These are phyloP conservation scores for Arizona elegans DNA, from an alignment of 2,113 vertebrate genomes.

Conservation along the genomic window DNA sequence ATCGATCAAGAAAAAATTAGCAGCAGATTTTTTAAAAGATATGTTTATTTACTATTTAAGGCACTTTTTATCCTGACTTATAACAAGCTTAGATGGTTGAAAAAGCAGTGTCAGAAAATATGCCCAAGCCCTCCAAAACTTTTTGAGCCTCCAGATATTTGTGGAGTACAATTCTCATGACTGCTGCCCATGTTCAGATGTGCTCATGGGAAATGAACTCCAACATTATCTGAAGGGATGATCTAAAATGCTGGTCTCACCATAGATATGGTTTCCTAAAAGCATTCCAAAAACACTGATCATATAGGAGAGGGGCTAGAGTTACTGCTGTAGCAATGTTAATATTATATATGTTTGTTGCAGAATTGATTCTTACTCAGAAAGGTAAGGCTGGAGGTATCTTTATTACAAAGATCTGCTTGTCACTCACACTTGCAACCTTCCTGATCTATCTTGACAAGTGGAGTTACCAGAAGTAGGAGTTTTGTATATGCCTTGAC, in stretches of 20 bases:
- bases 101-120: not conserved
- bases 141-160: not conserved
- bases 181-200: not conserved
- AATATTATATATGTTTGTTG: not conserved
- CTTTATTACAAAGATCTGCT: not conserved
- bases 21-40: not conserved
- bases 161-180: not conserved
- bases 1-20: not conserved
- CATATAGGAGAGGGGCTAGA: not conserved
- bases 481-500: not conserved
- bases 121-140: not conserved
- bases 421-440: not conserved
- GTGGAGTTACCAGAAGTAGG: not conserved
- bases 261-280: not conserved
- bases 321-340: not conserved
- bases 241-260: not conserved
- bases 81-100: not conserved
- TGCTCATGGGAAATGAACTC: not conserved
- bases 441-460: not conserved
- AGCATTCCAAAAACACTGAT: not conserved
- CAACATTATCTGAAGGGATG: not conserved
- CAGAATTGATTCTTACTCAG: not conserved
- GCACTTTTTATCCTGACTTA: not conserved
- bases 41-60: not conserved
- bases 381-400: not conserved